Conservation (phyloP, 2,797 vertebrate genomes). For the Chrosomus eos region DNA sequence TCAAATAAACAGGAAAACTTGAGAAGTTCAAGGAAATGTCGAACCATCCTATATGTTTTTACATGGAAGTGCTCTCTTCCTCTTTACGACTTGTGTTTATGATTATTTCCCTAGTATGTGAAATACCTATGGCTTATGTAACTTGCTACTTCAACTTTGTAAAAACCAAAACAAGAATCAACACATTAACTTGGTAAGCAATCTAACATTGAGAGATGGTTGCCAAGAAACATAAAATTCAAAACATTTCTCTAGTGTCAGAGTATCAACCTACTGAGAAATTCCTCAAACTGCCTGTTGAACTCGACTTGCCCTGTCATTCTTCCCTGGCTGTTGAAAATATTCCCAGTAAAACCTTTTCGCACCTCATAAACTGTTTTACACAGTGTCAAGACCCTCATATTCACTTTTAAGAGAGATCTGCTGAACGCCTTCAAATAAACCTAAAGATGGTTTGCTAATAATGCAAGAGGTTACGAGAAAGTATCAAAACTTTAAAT, state of each 20-base stretch:
- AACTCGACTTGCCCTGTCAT: background rate
- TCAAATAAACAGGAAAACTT: slow-evolving; percentile 38
- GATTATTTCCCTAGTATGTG: background rate
- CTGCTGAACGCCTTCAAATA: background rate
- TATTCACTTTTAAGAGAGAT: slow-evolving; percentile 8
- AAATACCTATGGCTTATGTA: background rate
- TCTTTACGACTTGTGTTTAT: background rate
- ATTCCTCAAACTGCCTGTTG: slow-evolving; percentile 4
- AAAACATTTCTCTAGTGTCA: slow-evolving; percentile 17
- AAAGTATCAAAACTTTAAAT: background rate
- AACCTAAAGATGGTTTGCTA: background rate
- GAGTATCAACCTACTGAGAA: slow-evolving; percentile 12
- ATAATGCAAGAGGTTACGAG: background rate
- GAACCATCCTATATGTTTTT: background rate
- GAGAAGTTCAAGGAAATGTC: background rate
- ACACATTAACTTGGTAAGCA: background rate
- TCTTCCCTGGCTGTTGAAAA: background rate
- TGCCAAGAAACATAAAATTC: background rate
- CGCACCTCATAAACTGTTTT: slow-evolving; percentile 3
- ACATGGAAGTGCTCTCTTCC: background rate
- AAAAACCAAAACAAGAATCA: background rate
- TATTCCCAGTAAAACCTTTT: slow-evolving; percentile 1
- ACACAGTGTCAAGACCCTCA: background rate
- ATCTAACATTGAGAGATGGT: background rate
- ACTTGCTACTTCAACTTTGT: background rate